Evolutionary conservation across 2,113 vertebrate species (phyloP), one percentile per base, ranked within the genome.

Genomic region (human (Homo sapiens)): DNA sequence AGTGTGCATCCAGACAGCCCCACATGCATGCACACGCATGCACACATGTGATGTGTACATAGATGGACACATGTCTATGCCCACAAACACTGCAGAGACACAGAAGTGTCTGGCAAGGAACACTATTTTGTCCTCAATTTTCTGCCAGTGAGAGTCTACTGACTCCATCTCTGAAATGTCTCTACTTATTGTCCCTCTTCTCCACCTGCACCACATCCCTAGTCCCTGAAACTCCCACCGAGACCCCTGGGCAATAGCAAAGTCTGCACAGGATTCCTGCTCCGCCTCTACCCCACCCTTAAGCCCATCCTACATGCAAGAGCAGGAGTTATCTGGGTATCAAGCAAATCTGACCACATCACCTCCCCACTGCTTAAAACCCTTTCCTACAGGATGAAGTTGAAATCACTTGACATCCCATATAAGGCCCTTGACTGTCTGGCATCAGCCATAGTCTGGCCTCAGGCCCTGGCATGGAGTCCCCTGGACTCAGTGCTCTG

Each of bases 1-100:
- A 14, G 1, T 1, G 20, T 32, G 52, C 13, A 18, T 22, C 52
- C 72, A n/a, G 87, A 57, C 8, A 1, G 32, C 17, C 30, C 59
- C 4, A 11, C 11, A 3, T 0, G 0, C 10, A 1, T 2, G 5
- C 16, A 40, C 61, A 32, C 7, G 38, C 10, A 2, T 5, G 30
- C 17, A 5, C 27, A 27, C n/a, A 3, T 6, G 4, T 5, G 27
- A n/a, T 64, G 12, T 64, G 61, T 64, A 30, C 61, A 6, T 30
- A 64, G 61, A 64, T 27, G 61, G 27, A 30, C 61, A 64, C 27
- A 12, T 30, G 61, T 25, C 5, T 35, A 6, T 6, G 52, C 8
- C 38, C 14, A 20, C 6, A 38, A 7, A 78, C 10, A 17, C 13
- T 18, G 2, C 35, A 80, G 40, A 83, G 25, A 68, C 68, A 75